A percentile compares a stretch with the other conserved stretches of the same genome.
These are phyloP conservation scores for Holocentrus rufus DNA, from an alignment of 2,797 vertebrate species.

Conservation along the genomic window DNA sequence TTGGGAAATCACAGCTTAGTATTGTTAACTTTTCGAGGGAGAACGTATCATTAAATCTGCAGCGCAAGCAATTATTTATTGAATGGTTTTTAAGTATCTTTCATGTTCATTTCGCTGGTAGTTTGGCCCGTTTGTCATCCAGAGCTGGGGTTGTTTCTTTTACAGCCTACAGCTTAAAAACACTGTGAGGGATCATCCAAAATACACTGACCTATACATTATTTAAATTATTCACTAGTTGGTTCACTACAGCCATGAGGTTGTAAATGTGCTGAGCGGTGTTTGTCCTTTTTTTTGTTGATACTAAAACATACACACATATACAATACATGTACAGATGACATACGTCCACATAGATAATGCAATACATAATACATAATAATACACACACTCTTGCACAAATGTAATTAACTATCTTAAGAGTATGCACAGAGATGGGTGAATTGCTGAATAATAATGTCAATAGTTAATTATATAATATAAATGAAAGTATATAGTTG, in stretches of 20 bases:
- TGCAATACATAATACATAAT: no score
- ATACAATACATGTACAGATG: no score
- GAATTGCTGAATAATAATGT: no score
- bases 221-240: not conserved
- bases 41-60: constrained; percentile 12
- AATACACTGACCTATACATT: not conserved
- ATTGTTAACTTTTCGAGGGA: constrained; percentile 17
- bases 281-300: no score
- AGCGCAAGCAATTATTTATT: constrained; percentile 17
- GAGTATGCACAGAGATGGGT: no score
- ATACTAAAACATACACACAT: no score
- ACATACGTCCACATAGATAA: no score
- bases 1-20: constrained; percentile 18
- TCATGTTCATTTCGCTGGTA: constrained; percentile 6
- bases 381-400: no score
- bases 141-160: not conserved
- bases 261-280: not conserved
- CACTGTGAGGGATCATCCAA: not conserved
- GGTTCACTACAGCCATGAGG: constrained; percentile 4
- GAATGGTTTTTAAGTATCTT: constrained; percentile 7
- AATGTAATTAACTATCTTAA: no score
- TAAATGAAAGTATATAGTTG: no score
- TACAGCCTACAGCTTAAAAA: not conserved
- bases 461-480: no score
- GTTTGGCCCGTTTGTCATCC: constrained; percentile 1